A percentile compares a stretch with the other conserved stretches of the same genome.
These are phyloP conservation scores for Cariama cristata DNA, from an alignment of 2,113 vertebrate genomes.

Conservation along the genomic window DNA sequence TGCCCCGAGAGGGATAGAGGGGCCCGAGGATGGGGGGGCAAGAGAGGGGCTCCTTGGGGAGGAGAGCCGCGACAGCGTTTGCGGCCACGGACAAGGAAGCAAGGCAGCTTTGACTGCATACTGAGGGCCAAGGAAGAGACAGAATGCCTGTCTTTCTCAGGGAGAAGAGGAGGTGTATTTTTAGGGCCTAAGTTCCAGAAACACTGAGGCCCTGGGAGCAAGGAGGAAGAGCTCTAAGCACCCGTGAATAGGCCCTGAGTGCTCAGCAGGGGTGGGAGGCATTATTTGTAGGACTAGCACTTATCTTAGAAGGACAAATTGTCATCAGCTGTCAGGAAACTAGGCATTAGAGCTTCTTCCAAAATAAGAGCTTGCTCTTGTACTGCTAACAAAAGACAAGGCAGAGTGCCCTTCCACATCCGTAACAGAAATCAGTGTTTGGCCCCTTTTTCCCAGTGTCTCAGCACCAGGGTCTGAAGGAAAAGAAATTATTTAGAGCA, in stretches of 20 bases:
- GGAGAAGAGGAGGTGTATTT: too few species aligned
- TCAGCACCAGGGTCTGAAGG: not conserved
- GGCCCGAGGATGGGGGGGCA: too few species aligned
- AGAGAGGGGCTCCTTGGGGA: not conserved
- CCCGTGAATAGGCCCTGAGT: accelerated
- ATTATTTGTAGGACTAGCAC: not conserved
- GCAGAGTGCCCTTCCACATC: not conserved
- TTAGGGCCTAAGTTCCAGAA: not conserved
- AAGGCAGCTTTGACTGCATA: accelerated
- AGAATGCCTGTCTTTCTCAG: accelerated
- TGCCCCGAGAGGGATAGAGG: too few species aligned
- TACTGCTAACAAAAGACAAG: not conserved
- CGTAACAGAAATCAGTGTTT: not conserved
- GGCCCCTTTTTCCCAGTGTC: not conserved
- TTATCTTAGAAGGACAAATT: not conserved
- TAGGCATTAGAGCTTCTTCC: not conserved
- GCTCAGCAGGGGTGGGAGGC: not conserved
- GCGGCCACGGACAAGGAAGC: accelerated
- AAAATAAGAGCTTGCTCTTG: not conserved
- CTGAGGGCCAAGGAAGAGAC: too few species aligned
- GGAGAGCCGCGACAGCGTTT: accelerated
- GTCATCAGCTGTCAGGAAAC: not conserved
- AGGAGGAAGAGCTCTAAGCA: not conserved
- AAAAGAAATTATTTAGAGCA: not conserved
- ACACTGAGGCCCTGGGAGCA: not conserved